Conservation (phyloP, 2,888 invertebrate species). For the Sminthurides aquaticus region DNA sequence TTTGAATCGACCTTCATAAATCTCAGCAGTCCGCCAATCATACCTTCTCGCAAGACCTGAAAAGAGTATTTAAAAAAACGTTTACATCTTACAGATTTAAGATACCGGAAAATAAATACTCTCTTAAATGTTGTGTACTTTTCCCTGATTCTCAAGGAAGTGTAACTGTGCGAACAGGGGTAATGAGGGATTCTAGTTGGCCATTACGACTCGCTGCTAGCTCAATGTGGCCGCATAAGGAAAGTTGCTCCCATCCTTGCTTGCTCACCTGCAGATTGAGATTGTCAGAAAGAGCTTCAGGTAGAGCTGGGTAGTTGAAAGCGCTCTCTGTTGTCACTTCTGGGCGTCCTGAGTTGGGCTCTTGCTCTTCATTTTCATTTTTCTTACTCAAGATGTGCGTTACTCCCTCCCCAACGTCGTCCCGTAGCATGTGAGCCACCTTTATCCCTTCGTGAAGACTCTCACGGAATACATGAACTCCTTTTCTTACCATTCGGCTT, state of each 20-base stretch:
- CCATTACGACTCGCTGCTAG: too few relatives aligned
- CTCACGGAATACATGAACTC: slow-evolving; percentile 35
- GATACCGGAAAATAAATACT: background rate
- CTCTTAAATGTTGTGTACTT: background rate
- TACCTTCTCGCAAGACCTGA: slow-evolving; percentile 49
- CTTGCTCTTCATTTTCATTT: background rate
- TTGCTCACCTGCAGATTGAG: slow-evolving; percentile 1
- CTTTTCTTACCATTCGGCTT: slow-evolving; percentile 30
- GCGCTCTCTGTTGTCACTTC: slow-evolving; percentile 14
- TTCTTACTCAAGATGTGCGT: slow-evolving; percentile 21
- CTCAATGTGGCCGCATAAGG: too few relatives aligned
- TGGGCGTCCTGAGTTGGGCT: background rate
- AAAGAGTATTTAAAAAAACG: background rate
- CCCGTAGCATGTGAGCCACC: slow-evolving; percentile 38
- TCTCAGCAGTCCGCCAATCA: slow-evolving; percentile 43
- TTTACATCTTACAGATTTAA: background rate
- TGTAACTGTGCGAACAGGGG: too few relatives aligned
- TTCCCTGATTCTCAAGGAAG: too few relatives aligned
- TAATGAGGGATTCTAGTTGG: too few relatives aligned
- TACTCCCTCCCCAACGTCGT: slow-evolving; percentile 35
- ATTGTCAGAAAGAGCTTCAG: background rate
- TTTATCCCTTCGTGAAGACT: slow-evolving; percentile 40
- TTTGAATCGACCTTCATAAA: slow-evolving; percentile 67
- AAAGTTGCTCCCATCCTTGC: too few relatives aligned
- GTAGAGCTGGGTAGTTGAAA: slow-evolving; percentile 7